Percentiles rank a stretch among this genome's conserved stretches.
Evolutionary conservation across 2,797 vertebrate species (phyloP).

Genomic region (Arnoldichthys spilopterus): DNA sequence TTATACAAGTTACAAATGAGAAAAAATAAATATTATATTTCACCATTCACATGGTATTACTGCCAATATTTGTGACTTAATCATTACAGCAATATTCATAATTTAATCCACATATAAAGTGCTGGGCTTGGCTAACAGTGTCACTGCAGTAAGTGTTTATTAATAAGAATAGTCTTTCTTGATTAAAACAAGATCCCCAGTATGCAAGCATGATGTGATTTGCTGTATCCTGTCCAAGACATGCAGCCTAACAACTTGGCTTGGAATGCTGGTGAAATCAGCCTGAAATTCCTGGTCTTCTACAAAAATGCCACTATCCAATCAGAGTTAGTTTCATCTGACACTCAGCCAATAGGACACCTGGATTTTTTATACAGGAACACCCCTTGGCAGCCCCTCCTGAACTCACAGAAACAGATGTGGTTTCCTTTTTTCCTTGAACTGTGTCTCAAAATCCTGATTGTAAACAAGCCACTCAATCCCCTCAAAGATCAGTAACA

Average conservation of each 20-base stretch:
- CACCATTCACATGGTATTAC: no score
- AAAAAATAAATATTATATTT: no score
- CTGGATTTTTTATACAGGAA: conserved; percentile 24
- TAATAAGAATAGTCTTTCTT: not conserved
- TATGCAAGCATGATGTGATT: conserved; percentile 49
- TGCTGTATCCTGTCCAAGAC: conserved; percentile 36
- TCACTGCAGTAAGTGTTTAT: not conserved
- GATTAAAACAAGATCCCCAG: not conserved
- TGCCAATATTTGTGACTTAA: no score
- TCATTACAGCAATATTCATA: not conserved
- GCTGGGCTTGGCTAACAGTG: not conserved
- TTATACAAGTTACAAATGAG: no score
- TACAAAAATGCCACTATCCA: not conserved
- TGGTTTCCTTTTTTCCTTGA: conserved; percentile 70
- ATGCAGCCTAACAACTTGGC: conserved; percentile 10
- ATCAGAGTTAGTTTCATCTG: conserved; percentile 16
- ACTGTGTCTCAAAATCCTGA: conserved; percentile 54
- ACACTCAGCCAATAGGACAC: not conserved
- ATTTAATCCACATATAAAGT: not conserved
- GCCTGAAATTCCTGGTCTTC: not conserved
- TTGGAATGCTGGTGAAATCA: conserved; percentile 10
- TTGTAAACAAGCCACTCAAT: conserved; percentile 12
- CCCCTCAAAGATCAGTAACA: not conserved
- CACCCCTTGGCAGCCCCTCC: conserved; percentile 39
- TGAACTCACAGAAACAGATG: conserved; percentile 68